Base-by-base conservation (phyloP, 1,140 invertebrate genomes). In the Pogonus chalceus region DNA sequence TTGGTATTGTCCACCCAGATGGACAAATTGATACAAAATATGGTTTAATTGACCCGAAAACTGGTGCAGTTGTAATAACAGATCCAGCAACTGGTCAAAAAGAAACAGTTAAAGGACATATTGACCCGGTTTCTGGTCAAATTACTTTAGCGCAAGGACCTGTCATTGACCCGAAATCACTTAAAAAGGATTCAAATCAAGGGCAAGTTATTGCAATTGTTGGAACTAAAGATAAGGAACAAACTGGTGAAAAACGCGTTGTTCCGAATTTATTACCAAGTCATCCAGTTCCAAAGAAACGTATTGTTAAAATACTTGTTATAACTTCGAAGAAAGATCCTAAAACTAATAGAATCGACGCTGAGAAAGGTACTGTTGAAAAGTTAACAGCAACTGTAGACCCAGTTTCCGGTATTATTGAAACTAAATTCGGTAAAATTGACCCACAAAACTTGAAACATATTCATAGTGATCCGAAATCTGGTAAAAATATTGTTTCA, bases 111-210 rank as follows among this genome's bases (percentile, higher is more conserved):
- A 70, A 73, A 52, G 76, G 77, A 24, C 74, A 76, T 51, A 68
- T 78, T 2, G 75, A 79, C 64, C 72, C 74, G 4, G 65, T 83
- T 35, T 79, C 84, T 10, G 85, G 85, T 1, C 84, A 87, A 72
- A 78, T 79, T n/a, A 70, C 85, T n/a, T 62, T 76, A 26, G 78
- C 79, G 1, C 66, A 75, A 3, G 75, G 81, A 18, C 76, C 80
- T 20, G 75, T 66, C 10, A 61, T 62, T 56, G 66, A 70, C 60
- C 65, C 67, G 3, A 65, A 62, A 61, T 66, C 67, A 9, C 64
- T 62, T 12, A 61, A 62, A 58, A 65, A 54, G 48, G 69, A 71
- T 56, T 56, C 55, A 43, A 63, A 54, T 37, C 39, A 60, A 12
- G 67, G 67, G 14, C 68, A 69, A 54, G 24, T 69, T 7, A 62